phyloP scores from a whole-genome alignment of 1,140 invertebrate genomes.

The Reticulitermes speratus region DNA sequence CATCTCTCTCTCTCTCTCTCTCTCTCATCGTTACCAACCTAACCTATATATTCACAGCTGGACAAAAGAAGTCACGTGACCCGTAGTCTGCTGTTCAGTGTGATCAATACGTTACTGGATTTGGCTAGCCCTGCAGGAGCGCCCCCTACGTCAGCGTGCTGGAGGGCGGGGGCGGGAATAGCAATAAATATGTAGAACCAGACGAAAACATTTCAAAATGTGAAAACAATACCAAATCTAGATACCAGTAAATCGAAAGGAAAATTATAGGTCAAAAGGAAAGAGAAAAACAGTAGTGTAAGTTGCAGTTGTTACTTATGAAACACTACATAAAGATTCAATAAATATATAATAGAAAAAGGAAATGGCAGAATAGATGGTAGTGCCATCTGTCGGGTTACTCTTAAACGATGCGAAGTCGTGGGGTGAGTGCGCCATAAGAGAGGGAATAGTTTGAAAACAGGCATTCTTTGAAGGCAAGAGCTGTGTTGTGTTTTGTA shows the following conservation, averaged over 20 bases:
- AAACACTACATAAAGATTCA: background rate
- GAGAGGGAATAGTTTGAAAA: background rate
- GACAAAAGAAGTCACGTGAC: slow-evolving; percentile 24
- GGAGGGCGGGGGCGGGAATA: background rate
- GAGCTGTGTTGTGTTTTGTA: too few relatives aligned
- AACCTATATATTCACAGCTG: slow-evolving; percentile 23
- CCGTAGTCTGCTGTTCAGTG: slow-evolving; percentile 10
- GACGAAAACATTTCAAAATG: background rate
- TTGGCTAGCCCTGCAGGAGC: slow-evolving; percentile 9
- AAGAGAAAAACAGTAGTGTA: too few relatives aligned
- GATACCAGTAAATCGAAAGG: background rate
- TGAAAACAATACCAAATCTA: background rate
- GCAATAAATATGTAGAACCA: background rate
- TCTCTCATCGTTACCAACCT: background rate
- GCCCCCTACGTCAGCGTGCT: background rate
- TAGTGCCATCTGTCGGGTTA: background rate
- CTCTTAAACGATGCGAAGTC: background rate
- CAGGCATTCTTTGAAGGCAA: background rate
- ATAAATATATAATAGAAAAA: background rate
- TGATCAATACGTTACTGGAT: slow-evolving; percentile 24
- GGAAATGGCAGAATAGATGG: background rate
- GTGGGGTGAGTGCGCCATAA: background rate
- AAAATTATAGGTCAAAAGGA: too few relatives aligned
- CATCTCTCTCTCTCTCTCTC: slow-evolving; percentile 13
- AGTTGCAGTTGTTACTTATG: background rate